These are phyloP conservation scores for Laterallus jamaicensis DNA, from an alignment of 2,113 vertebrate species.

Conservation along the genomic window DNA sequence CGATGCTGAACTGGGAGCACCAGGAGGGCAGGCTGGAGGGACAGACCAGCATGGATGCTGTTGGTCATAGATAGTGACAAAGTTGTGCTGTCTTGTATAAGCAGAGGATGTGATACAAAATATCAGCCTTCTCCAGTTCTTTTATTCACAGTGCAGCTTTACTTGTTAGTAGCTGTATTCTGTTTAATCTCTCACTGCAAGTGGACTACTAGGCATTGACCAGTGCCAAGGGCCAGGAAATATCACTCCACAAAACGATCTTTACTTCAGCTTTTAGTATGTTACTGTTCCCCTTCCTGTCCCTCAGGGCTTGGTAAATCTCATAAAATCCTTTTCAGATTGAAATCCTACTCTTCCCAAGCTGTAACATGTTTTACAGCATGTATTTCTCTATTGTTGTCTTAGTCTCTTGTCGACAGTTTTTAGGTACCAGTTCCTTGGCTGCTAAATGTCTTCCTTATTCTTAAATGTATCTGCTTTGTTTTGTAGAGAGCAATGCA, in stretches of 20 bases:
- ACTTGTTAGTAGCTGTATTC: background rate
- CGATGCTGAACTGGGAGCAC: accelerated
- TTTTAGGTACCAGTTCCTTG: background rate
- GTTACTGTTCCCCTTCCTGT: background rate
- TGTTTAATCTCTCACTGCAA: slow-evolving; percentile 28
- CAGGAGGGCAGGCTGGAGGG: background rate
- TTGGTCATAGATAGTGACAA: background rate
- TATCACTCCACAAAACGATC: background rate
- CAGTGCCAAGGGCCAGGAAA: slow-evolving; percentile 14
- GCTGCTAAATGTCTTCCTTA: slow-evolving; percentile 18
- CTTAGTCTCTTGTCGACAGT: slow-evolving; percentile 22
- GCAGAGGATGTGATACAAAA: background rate
- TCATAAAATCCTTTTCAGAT: slow-evolving; percentile 39
- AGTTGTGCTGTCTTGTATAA: background rate
- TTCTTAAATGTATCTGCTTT: slow-evolving; percentile 26
- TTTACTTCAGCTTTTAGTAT: slow-evolving; percentile 12
- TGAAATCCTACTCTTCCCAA: slow-evolving; percentile 25
- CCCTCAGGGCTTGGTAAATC: slow-evolving; percentile 18
- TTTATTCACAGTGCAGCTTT: background rate
- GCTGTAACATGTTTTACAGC: background rate
- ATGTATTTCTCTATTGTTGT: background rate
- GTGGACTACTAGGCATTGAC: background rate
- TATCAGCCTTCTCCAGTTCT: background rate
- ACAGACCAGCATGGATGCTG: background rate
- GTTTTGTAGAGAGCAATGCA: slow-evolving; percentile 1